Conservation (phyloP, 2,797 vertebrate genomes). For the Darevskia nairensis region DNA sequence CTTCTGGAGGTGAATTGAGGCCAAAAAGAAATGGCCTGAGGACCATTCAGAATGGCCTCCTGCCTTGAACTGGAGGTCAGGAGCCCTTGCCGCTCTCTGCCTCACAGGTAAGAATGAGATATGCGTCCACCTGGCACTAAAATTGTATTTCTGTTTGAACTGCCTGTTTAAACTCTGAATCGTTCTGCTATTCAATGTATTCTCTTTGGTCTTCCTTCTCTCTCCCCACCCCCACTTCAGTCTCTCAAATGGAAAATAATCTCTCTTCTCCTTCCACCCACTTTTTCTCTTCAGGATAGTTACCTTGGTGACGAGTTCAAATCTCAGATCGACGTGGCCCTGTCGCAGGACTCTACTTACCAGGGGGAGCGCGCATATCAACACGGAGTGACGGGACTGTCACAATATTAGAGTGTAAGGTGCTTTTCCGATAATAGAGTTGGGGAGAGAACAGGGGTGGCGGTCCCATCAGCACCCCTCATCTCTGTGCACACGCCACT, state of each 20-base stretch:
- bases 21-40: not conserved
- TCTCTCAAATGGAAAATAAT: not conserved
- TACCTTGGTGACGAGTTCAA: constrained; percentile 99
- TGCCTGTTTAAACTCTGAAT: too few species aligned
- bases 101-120: not conserved
- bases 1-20: too few species aligned
- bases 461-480: too few species aligned
- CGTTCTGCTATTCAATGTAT: not conserved
- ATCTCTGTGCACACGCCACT: too few species aligned
- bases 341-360: constrained; percentile 99
- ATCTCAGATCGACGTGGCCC: constrained; percentile 98
- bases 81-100: not conserved
- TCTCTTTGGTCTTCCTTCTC: not conserved
- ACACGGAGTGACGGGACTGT: constrained; percentile 98
- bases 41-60: not conserved
- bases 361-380: constrained; percentile 99
- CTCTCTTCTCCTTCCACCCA: not conserved
- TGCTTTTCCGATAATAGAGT: not conserved
- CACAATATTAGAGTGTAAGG: constrained; percentile 99
- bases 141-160: not conserved
- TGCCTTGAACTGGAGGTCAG: not conserved
- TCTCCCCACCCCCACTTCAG: too few species aligned
- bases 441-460: not conserved
- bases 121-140: not conserved
- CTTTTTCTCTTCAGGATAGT: constrained; percentile 87